Percentiles rank a stretch among this genome's conserved stretches.
Evolutionary conservation across 1,140 invertebrate genomes (phyloP).

Genomic region (Leptinotarsa undecemlineata): DNA sequence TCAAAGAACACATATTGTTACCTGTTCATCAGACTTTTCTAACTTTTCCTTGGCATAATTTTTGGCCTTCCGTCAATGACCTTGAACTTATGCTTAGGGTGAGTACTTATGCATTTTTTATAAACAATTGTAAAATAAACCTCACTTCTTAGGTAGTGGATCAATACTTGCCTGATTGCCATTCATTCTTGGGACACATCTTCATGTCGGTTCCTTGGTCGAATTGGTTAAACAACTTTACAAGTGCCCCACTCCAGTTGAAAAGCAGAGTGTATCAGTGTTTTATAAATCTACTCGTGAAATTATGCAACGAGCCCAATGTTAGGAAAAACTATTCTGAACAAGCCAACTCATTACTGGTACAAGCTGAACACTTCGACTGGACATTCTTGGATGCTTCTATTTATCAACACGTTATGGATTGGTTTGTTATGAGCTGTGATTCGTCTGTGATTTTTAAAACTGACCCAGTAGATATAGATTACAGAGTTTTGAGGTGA

Average conservation of each 20-base stretch:
- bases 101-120: slow-evolving; percentile 18
- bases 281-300: slow-evolving; percentile 69
- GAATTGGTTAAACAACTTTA: slow-evolving; percentile 57
- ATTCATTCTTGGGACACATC: slow-evolving; percentile 72
- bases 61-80: slow-evolving; percentile 69
- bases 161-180: slow-evolving; percentile 71
- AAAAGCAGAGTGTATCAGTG: slow-evolving; percentile 59
- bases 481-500: slow-evolving; percentile 57
- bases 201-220: slow-evolving; percentile 68
- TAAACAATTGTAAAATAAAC: background rate
- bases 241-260: slow-evolving; percentile 53
- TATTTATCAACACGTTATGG: slow-evolving; percentile 69
- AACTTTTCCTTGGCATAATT: slow-evolving; percentile 73
- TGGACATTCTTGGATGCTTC: slow-evolving; percentile 73
- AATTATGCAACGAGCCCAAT: slow-evolving; percentile 72
- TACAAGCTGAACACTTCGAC: slow-evolving; percentile 67
- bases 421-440: slow-evolving; percentile 78
- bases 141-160: slow-evolving; percentile 58
- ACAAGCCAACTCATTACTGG: slow-evolving; percentile 59
- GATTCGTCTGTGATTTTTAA: slow-evolving; percentile 72
- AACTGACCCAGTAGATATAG: slow-evolving; percentile 54
- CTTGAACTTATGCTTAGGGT: slow-evolving; percentile 75
- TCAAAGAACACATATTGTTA: slow-evolving; percentile 70
- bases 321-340: slow-evolving; percentile 59
- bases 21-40: slow-evolving; percentile 71